A percentile compares a stretch with the other conserved stretches of the same genome.
These are phyloP conservation scores for Phataginus tricuspis DNA, from an alignment of 2,797 vertebrate species.

Conservation along the genomic window DNA sequence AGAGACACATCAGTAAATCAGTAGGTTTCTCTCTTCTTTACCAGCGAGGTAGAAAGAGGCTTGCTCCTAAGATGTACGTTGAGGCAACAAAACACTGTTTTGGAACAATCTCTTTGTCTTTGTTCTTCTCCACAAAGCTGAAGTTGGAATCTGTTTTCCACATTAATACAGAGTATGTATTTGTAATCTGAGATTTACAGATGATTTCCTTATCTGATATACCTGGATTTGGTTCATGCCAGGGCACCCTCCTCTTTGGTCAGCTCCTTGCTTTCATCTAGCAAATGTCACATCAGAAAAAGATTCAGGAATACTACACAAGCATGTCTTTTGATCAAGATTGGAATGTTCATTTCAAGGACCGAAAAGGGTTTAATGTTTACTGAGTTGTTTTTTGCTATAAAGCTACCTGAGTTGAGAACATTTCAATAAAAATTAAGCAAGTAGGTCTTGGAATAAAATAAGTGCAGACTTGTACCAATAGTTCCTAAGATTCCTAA, in stretches of 20 bases:
- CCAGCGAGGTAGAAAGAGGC: not conserved
- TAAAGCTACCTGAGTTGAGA: not conserved
- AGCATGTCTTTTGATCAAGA: not conserved
- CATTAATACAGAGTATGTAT: slow-evolving; percentile 14
- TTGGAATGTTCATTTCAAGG: not conserved
- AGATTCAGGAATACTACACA: not conserved
- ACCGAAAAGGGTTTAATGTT: not conserved
- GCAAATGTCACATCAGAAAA: not conserved
- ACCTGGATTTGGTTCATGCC: not conserved
- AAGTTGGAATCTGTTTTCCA: slow-evolving; percentile 43
- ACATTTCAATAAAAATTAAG: not conserved
- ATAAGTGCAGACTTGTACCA: not conserved
- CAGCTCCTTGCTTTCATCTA: not conserved
- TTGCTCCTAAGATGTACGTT: slow-evolving; percentile 46
- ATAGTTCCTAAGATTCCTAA: not conserved
- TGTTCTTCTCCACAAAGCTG: slow-evolving; percentile 63
- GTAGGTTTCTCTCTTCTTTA: not conserved
- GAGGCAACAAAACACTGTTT: not conserved
- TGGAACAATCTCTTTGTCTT: slow-evolving; percentile 45
- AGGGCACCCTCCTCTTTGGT: not conserved
- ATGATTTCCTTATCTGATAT: not conserved
- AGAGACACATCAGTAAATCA: not conserved
- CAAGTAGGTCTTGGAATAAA: not conserved
- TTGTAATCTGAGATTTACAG: slow-evolving; percentile 27
- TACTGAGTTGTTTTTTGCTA: not conserved